Base-by-base conservation (phyloP, 92 coral and sea anemone species). In the Palythoa grandis region DNA sequence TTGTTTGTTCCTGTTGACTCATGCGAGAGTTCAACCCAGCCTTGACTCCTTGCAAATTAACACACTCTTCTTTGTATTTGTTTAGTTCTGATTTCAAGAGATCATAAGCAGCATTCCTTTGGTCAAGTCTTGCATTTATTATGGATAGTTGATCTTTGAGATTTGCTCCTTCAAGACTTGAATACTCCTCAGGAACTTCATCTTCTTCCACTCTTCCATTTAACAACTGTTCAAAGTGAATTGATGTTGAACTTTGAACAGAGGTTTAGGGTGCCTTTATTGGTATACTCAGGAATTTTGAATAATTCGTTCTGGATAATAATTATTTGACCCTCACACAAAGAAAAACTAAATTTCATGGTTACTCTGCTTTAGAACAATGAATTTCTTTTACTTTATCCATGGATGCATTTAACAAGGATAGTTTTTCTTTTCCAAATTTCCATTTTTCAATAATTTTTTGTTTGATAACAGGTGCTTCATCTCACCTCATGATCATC, bases 21-120 rank as follows among this genome's bases (percentile, higher is more conserved):
- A 97, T 83, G 57, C 99, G 94, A 6, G 95, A 95, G 69, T 87
- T 83, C 67, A 97, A 83, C 29, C 99, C 99, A 47, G 95, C 86
- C 82, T 97, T 97, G 38, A 87, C 89, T 48, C 96, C 99, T 71
- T 93, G 98, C 17, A 97, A 86, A 72, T 91, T 95, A 40, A 97
- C 86, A 24, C 98, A 95, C 14, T 95, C 97, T 83, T 97, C 98
- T 65, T 90, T 97, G 43, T 90, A 91, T 84, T 91, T 97, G 87
- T 97, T 93, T 11, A 96, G 94, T 72, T 93, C 98, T n/a, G 90
- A 83, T 84, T 97, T 97, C 70, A 97, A 84, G 35, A 74, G 53
- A 69, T 97, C 99, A 53, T 97, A 97, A 63, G 93, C 99, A 2
- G 97, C 90, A 39, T 93, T 91, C 72, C 95, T 89, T 83, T 95